Base-by-base conservation (phyloP, 2,797 vertebrate genomes). In the Tenualosa ilisha region DNA sequence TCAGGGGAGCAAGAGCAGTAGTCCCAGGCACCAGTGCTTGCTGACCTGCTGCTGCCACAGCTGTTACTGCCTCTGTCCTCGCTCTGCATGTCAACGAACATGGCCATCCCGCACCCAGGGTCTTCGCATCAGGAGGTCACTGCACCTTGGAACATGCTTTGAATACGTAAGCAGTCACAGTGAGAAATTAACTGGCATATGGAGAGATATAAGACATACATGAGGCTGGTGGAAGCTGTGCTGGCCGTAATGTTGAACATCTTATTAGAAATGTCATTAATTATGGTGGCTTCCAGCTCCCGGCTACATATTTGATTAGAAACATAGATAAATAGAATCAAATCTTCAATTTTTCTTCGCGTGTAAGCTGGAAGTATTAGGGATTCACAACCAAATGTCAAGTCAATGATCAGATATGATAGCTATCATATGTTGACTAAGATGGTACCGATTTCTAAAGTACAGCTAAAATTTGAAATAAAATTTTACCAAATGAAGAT, bases 71-170 rank as follows among this genome's bases (percentile, higher is more conserved):
- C 65, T 15, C 3, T 1, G 24, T 65, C 24, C 63, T 11, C 63
- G 11, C 24, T 24, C 63, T 17, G 65, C 65, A 72, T 72, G 65
- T 37, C 65, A 72, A 72, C 65, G 65, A 72, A 72, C 65, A 31
- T 26, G 12, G 13, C 65, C 13, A 72, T 72, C 65, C 11, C 31
- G 13, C 9, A 12, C 26, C 31, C 31, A 13, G 65, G 65, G 26
- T 12, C 65, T 72, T 31, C 12, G 13, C 31, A 12, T 3, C 31
- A 12, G 65, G 26, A 72, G 65, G 65, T 72, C 26, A 72, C 12
- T 37, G 26, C 1, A 22, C 31, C 13, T 72, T 13, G 31, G 13
- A 40, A 72, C 65, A 72, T 72, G 65, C 65, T 6, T 17, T 40
- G 26, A 72, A 72, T 72, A 3, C 31, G 0, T 72, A 72, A 68